Base-by-base conservation (phyloP, 2,888 invertebrate genomes). In the Macaria notata region DNA sequence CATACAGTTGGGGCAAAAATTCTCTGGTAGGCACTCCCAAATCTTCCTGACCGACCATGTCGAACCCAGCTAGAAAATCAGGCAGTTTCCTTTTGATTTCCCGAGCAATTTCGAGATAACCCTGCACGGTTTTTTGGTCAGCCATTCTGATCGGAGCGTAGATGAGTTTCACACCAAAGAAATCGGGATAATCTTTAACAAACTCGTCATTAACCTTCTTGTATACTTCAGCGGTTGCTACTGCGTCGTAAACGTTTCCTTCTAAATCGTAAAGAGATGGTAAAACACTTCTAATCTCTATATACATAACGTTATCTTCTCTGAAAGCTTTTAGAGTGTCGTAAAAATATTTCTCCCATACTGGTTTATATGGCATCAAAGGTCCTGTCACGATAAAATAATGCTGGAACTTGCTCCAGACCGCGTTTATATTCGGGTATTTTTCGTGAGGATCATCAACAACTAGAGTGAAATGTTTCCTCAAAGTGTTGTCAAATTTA, bases 1-100 rank as follows among this genome's bases (percentile, higher is more conserved):
- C 72, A 6, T 90, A 71, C 4, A 96, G 72, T 62, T 93, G 84
- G 0, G 93, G 81, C 0, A 93, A 75, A 68, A 94, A 95, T 1
- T 93, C 86, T 41, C 89, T 82, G 0, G 94, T 81, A 0, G 95
- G 94, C 30, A 83, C 74, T 0, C 96, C 96, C 54, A 92, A 82
- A 71, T 97, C 96, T 81, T 97, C 97, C 72, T 95, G 95, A 0
- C 96, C 96, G 0, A 96, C 96, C 58, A 97, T 88, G 86, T 97
- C 97, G 64, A 96, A 96, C 8, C 96, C 97, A 9, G 94, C 94
- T n/a, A 96, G 79, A 65, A 95, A 95, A 57, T 93, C 87, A 0
- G 96, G 95, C 70, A 93, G 92, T 43, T 75, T 73, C 0, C 69
- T 74, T 73, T 93, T 90, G n/a, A 94, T 77, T 64, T 74, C 64